Evolutionary conservation across 2,113 vertebrate genomes (phyloP).

Genomic region (Cepphus grylle): DNA sequence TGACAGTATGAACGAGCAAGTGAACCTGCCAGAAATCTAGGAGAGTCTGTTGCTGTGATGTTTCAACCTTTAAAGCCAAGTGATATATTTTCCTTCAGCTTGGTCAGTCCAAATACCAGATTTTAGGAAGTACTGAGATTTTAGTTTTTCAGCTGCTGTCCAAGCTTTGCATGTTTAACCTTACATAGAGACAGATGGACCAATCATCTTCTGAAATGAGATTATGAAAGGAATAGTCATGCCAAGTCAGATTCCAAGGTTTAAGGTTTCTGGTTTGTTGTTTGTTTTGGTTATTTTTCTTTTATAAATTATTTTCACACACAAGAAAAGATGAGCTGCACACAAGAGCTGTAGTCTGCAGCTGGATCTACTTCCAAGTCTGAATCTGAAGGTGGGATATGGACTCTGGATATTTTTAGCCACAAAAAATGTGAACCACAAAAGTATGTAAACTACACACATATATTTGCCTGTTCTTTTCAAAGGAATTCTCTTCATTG

Average conservation of each 20-base stretch:
- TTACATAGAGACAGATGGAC: constrained; percentile 51
- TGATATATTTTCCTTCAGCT: constrained; percentile 27
- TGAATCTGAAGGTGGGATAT: constrained; percentile 54
- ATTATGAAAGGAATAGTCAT: constrained; percentile 54
- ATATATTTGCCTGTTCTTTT: constrained; percentile 55
- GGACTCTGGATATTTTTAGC: constrained; percentile 69
- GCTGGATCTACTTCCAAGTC: constrained; percentile 50
- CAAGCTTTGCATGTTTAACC: constrained; percentile 47
- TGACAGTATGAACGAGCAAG: not conserved
- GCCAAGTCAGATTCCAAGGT: constrained; percentile 61
- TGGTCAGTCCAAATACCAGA: constrained; percentile 31
- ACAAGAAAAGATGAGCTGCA: constrained; percentile 57
- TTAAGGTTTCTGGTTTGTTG: constrained; percentile 33
- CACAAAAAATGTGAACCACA: constrained; percentile 73
- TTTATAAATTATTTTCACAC: constrained; percentile 69
- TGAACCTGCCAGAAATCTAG: constrained; percentile 10
- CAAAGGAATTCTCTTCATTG: constrained; percentile 69
- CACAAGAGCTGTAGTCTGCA: constrained; percentile 30
- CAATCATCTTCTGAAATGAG: constrained; percentile 58
- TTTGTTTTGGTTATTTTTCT: not conserved
- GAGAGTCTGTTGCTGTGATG: not conserved
- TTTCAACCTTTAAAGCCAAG: constrained; percentile 11
- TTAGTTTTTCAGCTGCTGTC: constrained; percentile 46
- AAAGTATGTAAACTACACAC: constrained; percentile 72
- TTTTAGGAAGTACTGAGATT: constrained; percentile 57